Evolutionary conservation across 2,797 vertebrate genomes (phyloP).

Genomic region (Manis javanica): DNA sequence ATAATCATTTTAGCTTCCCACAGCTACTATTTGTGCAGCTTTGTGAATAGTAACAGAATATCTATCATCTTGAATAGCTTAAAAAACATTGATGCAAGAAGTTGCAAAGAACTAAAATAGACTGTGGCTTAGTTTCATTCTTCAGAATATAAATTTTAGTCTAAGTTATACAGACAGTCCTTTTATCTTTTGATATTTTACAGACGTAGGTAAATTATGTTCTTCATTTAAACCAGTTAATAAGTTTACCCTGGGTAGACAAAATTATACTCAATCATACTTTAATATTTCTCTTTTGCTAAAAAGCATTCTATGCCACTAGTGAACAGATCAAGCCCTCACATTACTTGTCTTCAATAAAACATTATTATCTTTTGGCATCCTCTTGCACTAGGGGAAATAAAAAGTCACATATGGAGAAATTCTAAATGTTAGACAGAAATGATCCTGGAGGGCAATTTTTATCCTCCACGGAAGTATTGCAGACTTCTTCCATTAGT

Average conservation of each 20-base stretch:
- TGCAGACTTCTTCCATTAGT: constrained; percentile 81
- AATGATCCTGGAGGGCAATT: constrained; percentile 77
- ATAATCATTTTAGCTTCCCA: constrained; percentile 7
- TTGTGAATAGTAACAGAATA: constrained; percentile 48
- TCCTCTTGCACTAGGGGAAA: constrained; percentile 66
- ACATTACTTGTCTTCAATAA: constrained; percentile 69
- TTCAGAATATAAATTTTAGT: constrained; percentile 62
- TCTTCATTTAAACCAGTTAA: constrained; percentile 66
- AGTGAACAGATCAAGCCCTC: constrained; percentile 40
- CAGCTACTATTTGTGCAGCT: background rate
- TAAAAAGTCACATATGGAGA: constrained; percentile 77
- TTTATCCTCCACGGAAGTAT: constrained; percentile 76
- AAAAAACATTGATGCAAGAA: constrained; percentile 26
- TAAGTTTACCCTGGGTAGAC: constrained; percentile 49
- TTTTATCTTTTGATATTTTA: constrained; percentile 58
- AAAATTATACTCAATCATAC: constrained; percentile 25
- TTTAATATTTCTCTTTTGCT: constrained; percentile 61
- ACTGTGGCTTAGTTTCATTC: background rate
- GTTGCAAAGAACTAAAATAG: background rate
- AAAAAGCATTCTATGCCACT: constrained; percentile 33
- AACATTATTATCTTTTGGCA: constrained; percentile 75
- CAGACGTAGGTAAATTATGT: constrained; percentile 46
- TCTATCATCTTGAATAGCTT: constrained; percentile 30
- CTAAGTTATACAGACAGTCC: background rate
- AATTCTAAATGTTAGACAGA: constrained; percentile 79